phyloP scores from a whole-genome alignment of 2,797 vertebrate species.

The Carcharodon carcharias region DNA sequence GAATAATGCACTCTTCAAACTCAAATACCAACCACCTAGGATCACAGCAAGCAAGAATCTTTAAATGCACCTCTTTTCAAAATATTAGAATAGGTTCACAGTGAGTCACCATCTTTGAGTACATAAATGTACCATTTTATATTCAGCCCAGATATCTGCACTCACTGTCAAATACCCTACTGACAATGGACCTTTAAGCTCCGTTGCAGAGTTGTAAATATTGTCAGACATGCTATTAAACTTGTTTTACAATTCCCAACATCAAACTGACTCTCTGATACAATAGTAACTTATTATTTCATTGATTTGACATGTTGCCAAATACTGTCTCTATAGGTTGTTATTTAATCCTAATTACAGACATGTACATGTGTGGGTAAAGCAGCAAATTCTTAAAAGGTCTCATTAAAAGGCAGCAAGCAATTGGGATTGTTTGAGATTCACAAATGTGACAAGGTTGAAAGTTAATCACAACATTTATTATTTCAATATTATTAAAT shows the following conservation, averaged over 20 bases:
- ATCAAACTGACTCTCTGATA: neutral
- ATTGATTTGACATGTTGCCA: neutral
- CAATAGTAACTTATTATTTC: neutral
- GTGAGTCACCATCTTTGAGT: neutral
- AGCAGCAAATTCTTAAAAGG: neutral
- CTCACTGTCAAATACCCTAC: neutral
- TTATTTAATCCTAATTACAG: neutral
- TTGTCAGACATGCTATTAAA: neutral
- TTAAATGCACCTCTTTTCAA: neutral
- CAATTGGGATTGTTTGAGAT: neutral
- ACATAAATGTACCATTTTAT: neutral
- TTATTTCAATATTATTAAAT: neutral
- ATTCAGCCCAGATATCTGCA: neutral
- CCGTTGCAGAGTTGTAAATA: neutral
- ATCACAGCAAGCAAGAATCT: neutral
- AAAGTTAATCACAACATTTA: neutral
- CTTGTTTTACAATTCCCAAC: neutral
- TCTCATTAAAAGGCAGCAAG: constrained; percentile 1
- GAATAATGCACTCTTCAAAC: no score
- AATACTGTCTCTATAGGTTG: neutral
- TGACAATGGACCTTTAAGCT: neutral
- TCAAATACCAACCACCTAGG: neutral
- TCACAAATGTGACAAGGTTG: neutral
- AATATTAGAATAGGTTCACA: neutral
- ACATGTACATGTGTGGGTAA: neutral